A percentile compares a stretch with the other conserved stretches of the same genome.
Conservation (phyloP, 2,113 vertebrate genomes). For the Vulpes ferrilata region DNA sequence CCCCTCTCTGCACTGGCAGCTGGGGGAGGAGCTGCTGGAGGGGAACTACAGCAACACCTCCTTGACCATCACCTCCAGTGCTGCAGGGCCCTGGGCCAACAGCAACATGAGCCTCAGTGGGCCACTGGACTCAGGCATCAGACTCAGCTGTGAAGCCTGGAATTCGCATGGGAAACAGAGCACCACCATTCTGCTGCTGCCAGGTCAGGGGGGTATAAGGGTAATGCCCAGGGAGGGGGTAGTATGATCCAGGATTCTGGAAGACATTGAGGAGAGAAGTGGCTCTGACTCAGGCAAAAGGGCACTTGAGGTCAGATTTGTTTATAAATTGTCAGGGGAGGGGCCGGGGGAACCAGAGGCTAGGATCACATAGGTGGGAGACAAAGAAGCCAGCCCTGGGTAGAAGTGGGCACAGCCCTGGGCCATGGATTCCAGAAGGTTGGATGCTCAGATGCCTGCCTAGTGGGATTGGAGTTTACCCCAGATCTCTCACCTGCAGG, state of each 20-base stretch:
- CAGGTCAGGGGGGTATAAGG: neutral
- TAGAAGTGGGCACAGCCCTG: rapidly evolving
- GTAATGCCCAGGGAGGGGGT: neutral
- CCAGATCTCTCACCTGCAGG: neutral
- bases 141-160: neutral
- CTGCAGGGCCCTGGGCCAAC: neutral
- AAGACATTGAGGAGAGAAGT: neutral
- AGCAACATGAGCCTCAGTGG: neutral
- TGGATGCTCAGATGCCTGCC: neutral
- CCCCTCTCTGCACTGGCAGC: neutral
- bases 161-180: rapidly evolving
- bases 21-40: neutral
- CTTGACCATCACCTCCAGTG: neutral
- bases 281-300: neutral
- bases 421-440: neutral
- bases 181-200: neutral
- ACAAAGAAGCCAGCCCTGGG: neutral
- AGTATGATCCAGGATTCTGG: rapidly evolving
- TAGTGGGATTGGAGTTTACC: neutral
- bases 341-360: too few species aligned
- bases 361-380: neutral
- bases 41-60: neutral
- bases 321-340: neutral
- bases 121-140: neutral
- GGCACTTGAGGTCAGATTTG: neutral